Evolutionary conservation across 2,113 vertebrate genomes (phyloP).

Genomic region (Epinephelus fuscoguttatus): DNA sequence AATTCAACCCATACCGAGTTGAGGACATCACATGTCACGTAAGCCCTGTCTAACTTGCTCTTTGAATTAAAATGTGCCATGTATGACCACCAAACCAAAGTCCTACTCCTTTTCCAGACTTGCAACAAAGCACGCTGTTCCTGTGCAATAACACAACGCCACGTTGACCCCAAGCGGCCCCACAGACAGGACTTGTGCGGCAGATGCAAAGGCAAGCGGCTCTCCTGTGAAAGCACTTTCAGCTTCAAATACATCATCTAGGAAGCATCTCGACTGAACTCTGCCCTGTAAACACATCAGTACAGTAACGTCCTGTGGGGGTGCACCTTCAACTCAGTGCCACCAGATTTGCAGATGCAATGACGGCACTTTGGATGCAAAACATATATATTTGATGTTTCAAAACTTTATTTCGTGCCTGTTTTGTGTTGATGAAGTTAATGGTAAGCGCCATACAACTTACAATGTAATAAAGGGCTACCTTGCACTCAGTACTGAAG

Average conservation of each 20-base stretch:
- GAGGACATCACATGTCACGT: constrained; percentile 97
- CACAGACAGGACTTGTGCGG: constrained; percentile 97
- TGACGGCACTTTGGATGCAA: constrained; percentile 30
- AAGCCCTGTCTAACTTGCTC: constrained; percentile 48
- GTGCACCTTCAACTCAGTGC: constrained; percentile 2
- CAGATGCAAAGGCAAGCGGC: constrained; percentile 95
- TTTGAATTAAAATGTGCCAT: accelerated
- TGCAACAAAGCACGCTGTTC: constrained; percentile 94
- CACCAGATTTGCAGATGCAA: constrained; percentile 19
- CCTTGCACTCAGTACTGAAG: constrained; percentile 60
- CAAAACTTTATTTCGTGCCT: constrained; percentile 58
- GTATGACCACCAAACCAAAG: accelerated
- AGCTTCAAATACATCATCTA: constrained; percentile 99
- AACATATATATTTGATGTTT: constrained; percentile 22
- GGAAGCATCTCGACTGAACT: constrained; percentile 30
- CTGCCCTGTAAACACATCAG: not conserved
- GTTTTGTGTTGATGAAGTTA: constrained; percentile 72
- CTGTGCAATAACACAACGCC: constrained; percentile 91
- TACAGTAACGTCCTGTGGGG: not conserved
- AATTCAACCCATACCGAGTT: constrained; percentile 96
- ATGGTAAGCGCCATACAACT: constrained; percentile 41
- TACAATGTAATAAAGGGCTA: constrained; percentile 73
- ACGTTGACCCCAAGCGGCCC: constrained; percentile 95
- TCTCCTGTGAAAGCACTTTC: constrained; percentile 97
- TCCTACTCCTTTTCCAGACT: constrained; percentile 76